Evolutionary conservation across 2,113 vertebrate species (phyloP), one percentile per base, ranked within the genome.

Genomic region (Percina caprodes): DNA sequence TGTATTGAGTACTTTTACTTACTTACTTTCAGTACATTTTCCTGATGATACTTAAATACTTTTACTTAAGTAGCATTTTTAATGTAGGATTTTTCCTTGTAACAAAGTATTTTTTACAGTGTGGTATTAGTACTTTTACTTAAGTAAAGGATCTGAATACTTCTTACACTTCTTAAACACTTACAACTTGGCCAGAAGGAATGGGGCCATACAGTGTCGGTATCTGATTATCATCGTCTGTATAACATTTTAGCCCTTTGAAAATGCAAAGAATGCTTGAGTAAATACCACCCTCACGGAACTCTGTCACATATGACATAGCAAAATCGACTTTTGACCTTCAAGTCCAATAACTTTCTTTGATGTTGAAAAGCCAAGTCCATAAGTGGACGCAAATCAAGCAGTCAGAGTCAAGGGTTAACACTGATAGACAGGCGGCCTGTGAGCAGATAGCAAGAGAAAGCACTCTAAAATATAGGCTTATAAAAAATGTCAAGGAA

Each of bases 281-380:
- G 65, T 75, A 86, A 82, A 86, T 39, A 62, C 62, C 51, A 42
- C 52, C 16, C 42, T 66, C 45, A 48, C 13, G 11, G 68, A 58
- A 48, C n/a, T 35, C 65, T 2, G 21, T 65, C 23, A 45, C 69
- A 79, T 13, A 58, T 52, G 67, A 83, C 19, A 19, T 71, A 49
- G 48, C 72, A 3, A 1, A 59, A 46, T 58, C 2, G 65, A 83
- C 85, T 74, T 89, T 86, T 85, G 84, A 87, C 86, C 80, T 35
- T 3, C 14, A 7, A 39, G 51, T 49, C 61, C 71, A 85, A 35
- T 26, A 77, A 71, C 70, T n/a, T 60, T 56, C 63, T 77, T 84
- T 88, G 16, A 49, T 72, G 72, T 42, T 26, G 6, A 52, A 33
- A 62, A 67, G 45, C 49, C 45, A 2, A 78, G 80, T 60, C 70